Percentiles rank a stretch among this genome's conserved stretches.
Evolutionary conservation across 2,797 vertebrate species (phyloP).

Genomic region (Sarcophilus harrisii): DNA sequence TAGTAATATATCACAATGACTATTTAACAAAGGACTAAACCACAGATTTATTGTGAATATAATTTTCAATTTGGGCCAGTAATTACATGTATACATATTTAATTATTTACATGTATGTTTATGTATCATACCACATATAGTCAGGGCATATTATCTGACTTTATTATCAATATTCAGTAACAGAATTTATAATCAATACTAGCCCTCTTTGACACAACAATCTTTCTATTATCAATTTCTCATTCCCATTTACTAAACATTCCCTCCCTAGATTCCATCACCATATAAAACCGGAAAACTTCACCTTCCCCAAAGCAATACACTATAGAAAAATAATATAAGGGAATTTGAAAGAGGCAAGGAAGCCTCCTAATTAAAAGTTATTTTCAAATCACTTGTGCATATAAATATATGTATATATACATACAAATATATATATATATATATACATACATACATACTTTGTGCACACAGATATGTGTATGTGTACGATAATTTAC

Average conservation of each 20-base stretch:
- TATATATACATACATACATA: no score
- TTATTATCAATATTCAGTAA: not conserved
- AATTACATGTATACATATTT: not conserved
- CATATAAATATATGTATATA: no score
- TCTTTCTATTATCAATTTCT: not conserved
- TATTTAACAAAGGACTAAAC: not conserved
- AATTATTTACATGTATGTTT: not conserved
- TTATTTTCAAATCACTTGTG: not conserved
- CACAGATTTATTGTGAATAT: not conserved
- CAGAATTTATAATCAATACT: not conserved
- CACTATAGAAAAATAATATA: not conserved
- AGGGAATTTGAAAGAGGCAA: not conserved
- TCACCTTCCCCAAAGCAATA: not conserved
- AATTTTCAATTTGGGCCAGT: not conserved
- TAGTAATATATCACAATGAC: not conserved
- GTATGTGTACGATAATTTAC: no score
- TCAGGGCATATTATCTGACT: not conserved
- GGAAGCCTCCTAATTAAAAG: not conserved
- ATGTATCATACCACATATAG: not conserved
- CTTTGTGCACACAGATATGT: no score
- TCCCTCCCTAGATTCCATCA: not conserved
- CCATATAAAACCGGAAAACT: not conserved
- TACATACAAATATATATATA: not conserved
- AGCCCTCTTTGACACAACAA: not conserved
- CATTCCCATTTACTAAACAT: not conserved